Conservation (phyloP, 2,888 invertebrate genomes). For the Melangyna quadrimaculata region DNA sequence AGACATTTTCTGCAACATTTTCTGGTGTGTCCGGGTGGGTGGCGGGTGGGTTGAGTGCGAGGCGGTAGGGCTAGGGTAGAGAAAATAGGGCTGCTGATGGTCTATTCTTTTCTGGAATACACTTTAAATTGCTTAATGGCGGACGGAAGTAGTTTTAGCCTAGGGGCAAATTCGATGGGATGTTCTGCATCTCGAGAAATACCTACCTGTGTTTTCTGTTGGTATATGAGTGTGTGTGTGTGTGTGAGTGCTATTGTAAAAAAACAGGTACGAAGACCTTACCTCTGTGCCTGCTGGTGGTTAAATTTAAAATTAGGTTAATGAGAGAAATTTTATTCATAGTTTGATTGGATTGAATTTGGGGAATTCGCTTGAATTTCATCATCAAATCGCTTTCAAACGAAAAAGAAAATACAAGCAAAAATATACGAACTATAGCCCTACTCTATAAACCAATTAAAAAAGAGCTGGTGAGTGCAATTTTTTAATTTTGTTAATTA, state of each 20-base stretch:
- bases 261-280: conserved; percentile 1
- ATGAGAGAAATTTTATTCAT: conserved; percentile 62
- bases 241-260: conserved; percentile 17
- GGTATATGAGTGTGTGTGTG: neutral
- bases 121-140: conserved; percentile 67
- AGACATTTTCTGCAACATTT: conserved; percentile 60
- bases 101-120: conserved; percentile 22
- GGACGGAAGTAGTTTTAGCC: conserved; percentile 65
- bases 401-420: neutral
- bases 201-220: conserved; percentile 21
- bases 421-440: neutral
- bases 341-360: conserved; percentile 52
- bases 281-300: conserved; percentile 22
- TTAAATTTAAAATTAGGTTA: conserved; percentile 63
- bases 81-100: conserved; percentile 1
- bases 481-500: conserved; percentile 27
- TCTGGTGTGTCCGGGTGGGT: conserved; percentile 4
- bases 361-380: conserved; percentile 10
- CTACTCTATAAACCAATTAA: neutral
- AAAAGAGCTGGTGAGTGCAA: neutral
- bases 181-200: conserved; percentile 39
- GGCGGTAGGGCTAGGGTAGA: neutral
- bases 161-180: conserved; percentile 43
- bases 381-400: neutral
- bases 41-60: neutral